Evolutionary conservation across 2,113 vertebrate genomes (phyloP), one percentile per base, ranked within the genome.

Genomic region (Capreolus pygargus): DNA sequence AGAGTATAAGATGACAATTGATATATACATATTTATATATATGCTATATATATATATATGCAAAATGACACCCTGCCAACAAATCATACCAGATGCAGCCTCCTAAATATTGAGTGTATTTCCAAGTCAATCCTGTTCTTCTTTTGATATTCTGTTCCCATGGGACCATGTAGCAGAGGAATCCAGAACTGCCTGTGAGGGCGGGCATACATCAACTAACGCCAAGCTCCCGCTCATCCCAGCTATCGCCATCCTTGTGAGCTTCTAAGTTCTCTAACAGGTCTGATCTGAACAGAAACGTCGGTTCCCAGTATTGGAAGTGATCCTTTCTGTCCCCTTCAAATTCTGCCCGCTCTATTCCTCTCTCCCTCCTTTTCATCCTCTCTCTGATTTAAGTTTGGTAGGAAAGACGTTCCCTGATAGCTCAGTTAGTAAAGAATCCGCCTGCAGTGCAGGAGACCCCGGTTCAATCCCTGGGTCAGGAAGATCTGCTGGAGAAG

Each of bases 161-260:
- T 0, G 21, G 28, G 74, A 17, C 43, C 14, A 58, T 0, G 1
- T 2, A 15, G 7, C 6, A 61, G 47, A 82, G 10, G 85, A 7
- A 47, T 27, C 28, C 39, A 27, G 39, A 60, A 11, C 15, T 28
- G 14, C 13, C 7, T 39, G 3, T 70, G 10, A n/a, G 19, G 8
- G 11, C 55, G 13, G 39, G 13, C 0, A 14, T 6, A 28, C 7
- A 27, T 47, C 23, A 5, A 36, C 7, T n/a, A 50, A 25, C 8
- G 19, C 11, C 19, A 47, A 33, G 6, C 76, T 85, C 82, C 52
- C 47, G 10, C 4, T 58, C 6, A 4, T 33, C 9, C 27, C 9
- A 52, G 3, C 19, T 39, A 12, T 74, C 25, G n/a, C 3, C 55
- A 52, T 25, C 12, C 14, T 21, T 86, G 23, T 47, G 27, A 7